Evolutionary conservation across 2,797 vertebrate species (phyloP), one percentile per base, ranked within the genome.

Genomic region (Jordanella pulchra): DNA sequence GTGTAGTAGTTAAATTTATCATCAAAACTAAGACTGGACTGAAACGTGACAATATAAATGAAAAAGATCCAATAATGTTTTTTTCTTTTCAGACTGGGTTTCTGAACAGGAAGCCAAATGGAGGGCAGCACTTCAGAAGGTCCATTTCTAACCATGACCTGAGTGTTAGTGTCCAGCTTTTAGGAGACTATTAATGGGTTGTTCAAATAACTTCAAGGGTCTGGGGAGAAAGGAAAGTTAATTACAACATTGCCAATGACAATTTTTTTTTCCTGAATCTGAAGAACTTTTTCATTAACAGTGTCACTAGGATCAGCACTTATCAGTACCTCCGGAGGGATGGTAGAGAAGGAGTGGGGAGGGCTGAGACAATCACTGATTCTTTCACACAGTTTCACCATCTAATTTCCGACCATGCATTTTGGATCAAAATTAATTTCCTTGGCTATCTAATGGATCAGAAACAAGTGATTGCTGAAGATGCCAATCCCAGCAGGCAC

Each of bases 351-450:
- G 87, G 77, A 66, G 58, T 55, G 81, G 77, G 85, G 86, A 81
- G 60, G 44, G 18, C 15, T 3, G 78, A 84, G 89, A 93, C 93
- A 95, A 93, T 92, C 90, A 89, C 82, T 78, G 90, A 92, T 92
- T 93, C 92, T 94, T 92, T 93, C 91, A 88, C 90, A 91, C 91
- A 93, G 87, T 94, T 95, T 94, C 89, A 90, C 91, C 90, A 91
- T 93, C 93, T 94, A 92, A 95, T 94, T 94, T 94, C 92, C 93
- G 91, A 94, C 91, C 75, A 76, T 90, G 92, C 93, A 93, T 93
- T 95, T 94, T 87, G 84, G 86, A 93, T 87, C 90, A 82, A 94
- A 94, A 94, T 95, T 93, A 93, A 94, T 95, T 95, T 95, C 93
- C 93, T 93, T 84, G 75, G 81, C 89, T 93, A 94, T 94, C 93